Evolutionary conservation across 1,140 invertebrate genomes (phyloP), one percentile per base, ranked within the genome.

Genomic region (Reticulitermes speratus): DNA sequence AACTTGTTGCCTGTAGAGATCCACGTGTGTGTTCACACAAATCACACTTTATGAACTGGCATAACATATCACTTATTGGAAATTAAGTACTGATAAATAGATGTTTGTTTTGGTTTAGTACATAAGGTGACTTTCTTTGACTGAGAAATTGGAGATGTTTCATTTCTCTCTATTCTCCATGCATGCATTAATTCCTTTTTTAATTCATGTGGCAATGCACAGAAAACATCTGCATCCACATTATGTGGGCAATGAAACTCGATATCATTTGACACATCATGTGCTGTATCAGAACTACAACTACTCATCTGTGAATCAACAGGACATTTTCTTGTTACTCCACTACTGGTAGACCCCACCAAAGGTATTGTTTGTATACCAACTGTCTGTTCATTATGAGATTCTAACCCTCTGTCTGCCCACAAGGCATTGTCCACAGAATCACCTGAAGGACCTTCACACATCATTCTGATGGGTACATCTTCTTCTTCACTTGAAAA

Each of bases 151-250:
- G 65, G 25, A 75, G 65, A 75, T n/a, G 14, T 30, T 30, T 75
- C 9, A 14, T 14, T 9, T 30, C n/a, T 75, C n/a, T 25, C n/a
- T 23, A 16, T 84, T 9, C 25, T 83, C 83, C 86, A 86, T 48
- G 23, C 84, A 7, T 75, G 81, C 12, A 86, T 25, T 6, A 89
- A 55, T 85, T 89, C 89, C 21, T 87, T 44, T 83, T 88, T 82
- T 32, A 89, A 86, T 3, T 89, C 89, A 48, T 38, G 30, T n/a
- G 89, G 89, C 14, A 89, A 85, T 75, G 87, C 85, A n/a, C 82
- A 32, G 85, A 88, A 89, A 11, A 89, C 89, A 69, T 87, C 87
- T 44, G 55, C 82, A 75, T 89, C 89, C 30, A 89, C 86, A 38
- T 88, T 87, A 84, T 65, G 82, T 7, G 88, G 88, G 82, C 87